Evolutionary conservation across 2,888 invertebrate genomes (phyloP), one percentile per base, ranked within the genome.

Genomic region (Brachyopa scutellaris): DNA sequence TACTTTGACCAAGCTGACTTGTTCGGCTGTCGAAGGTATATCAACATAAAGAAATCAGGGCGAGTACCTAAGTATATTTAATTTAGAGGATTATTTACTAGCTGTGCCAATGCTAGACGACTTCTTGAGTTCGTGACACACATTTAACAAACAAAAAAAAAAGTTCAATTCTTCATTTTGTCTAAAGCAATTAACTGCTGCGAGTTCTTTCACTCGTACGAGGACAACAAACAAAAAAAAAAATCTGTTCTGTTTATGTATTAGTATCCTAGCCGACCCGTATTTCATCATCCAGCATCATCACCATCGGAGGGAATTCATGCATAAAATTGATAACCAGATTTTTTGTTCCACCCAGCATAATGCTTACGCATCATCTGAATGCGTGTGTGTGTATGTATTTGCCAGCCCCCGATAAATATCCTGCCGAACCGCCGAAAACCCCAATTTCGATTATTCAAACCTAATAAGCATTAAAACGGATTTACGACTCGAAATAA

Each of bases 381-480:
- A 29, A 23, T 55, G 2, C 1, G 17, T 31, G 29, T 53, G 13
- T 8, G 2, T 38, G 33, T 38, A n/a, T 2, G n/a, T 13, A 13
- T 9, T 2, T 62, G 17, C 49, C 9, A n/a, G 23, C 2, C 7
- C 15, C 17, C 3, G 19, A 9, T 19, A 38, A 70, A 40, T 23
- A 66, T 49, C 49, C 31, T 57, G 57, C 40, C 40, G 51, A 74
- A 33, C n/a, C n/a, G n/a, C n/a, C n/a, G n/a, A n/a, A n/a, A n/a
- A n/a, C 9, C 42, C 36, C 19, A 72, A 59, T 66, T 59, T 78
- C 73, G 78, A 73, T 78, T 73, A 73, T 53, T 66, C 66, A 47
- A 73, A 73, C 66, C 66, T 38, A 78, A 78, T 78, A 78, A 66
- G 66, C 73, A 66, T 73, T 72, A 73, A 73, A 73, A 53, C 13